Base-by-base conservation (phyloP, 2,797 vertebrate genomes). In the Lemur catta region DNA sequence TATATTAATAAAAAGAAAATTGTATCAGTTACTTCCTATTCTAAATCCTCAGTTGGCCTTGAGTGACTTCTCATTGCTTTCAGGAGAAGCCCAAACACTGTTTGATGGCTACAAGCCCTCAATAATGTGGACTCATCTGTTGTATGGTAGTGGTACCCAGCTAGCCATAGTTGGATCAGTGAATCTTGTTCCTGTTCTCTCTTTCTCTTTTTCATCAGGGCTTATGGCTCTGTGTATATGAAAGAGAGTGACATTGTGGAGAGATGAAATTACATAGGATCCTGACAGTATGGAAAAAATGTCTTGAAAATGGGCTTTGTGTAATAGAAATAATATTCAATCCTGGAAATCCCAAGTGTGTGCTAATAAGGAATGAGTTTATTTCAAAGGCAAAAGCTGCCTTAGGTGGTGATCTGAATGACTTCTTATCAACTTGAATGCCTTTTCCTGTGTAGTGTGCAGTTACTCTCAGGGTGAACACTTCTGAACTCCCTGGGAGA, bases 401-500 rank as follows among this genome's bases (percentile, higher is more conserved):
- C 55, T 96, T 97, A 97, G 98, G 97, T 97, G 98, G 98, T 97
- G 98, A 97, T 97, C 98, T 84, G 89, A 98, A 91, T 97, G 98
- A 98, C 98, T 98, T 97, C 95, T 63, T 97, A 97, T 97, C 96
- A 96, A 81, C 95, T 97, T 93, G 82, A 97, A 97, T 97, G 98
- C 97, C 98, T 98, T 98, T 98, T 98, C 98, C 98, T 98, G 98
- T 98, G 98, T 81, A 97, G 97, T 98, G 88, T 98, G 98, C 97
- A 98, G 98, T 98, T 98, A 98, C 98, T 97, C 94, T 95, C 92
- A 95, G 98, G 97, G 98, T 97, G 96, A 98, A 98, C 98, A 98
- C 98, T 98, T 98, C 97, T 98, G 98, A 99, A 98, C 98, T 99
- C 98, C 98, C 98, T 97, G 41, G 92, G 98, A 97, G 96, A 92